Evolutionary conservation across 2,113 vertebrate species (phyloP).

Genomic region (Hemibagrus wyckioides): DNA sequence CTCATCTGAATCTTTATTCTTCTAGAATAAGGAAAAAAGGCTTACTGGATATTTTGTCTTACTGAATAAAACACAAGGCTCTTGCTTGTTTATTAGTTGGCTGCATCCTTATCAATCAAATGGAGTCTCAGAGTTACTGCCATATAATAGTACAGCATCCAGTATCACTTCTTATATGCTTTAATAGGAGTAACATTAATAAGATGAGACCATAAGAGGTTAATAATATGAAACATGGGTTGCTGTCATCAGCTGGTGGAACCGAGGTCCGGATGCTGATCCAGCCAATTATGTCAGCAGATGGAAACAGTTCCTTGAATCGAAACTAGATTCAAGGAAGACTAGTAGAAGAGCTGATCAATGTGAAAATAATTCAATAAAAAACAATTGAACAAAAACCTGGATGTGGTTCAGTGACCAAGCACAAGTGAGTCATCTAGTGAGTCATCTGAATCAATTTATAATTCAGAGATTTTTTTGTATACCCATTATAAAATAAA

Average conservation of each 20-base stretch:
- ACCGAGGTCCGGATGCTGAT: not conserved
- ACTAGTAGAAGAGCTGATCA: not conserved
- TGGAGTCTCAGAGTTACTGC: not conserved
- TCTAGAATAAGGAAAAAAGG: not conserved
- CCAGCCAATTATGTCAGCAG: not conserved
- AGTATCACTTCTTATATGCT: not conserved
- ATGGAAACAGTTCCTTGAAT: not conserved
- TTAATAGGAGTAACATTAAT: not conserved
- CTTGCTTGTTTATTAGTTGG: not conserved
- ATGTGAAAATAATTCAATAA: no score
- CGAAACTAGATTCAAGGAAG: no score
- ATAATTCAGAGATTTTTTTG: not conserved
- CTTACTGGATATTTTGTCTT: not conserved
- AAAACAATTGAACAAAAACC: no score
- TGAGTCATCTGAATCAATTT: not conserved
- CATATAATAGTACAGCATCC: not conserved
- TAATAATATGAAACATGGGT: not conserved
- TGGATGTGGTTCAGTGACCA: not conserved
- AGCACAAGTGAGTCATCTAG: not conserved
- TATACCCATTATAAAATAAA: no score
- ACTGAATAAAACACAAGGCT: not conserved
- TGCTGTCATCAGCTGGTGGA: not conserved
- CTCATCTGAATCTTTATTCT: not conserved
- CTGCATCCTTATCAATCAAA: not conserved
- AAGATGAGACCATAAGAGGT: not conserved